Conservation (phyloP, 1,140 invertebrate genomes). For the Ridgeia piscesae region DNA sequence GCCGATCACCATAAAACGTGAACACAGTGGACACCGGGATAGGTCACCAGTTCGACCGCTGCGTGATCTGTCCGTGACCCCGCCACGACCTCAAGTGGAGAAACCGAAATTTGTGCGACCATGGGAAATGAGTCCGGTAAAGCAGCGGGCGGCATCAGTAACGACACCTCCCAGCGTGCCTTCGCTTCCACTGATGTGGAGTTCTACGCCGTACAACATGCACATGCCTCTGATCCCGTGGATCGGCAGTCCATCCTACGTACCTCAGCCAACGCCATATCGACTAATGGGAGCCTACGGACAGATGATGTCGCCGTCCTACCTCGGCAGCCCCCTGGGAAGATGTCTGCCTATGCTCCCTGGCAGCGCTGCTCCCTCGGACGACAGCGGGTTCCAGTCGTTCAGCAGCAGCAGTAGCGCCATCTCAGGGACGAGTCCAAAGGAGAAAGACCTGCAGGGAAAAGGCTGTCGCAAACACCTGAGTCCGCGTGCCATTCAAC, state of each 20-base stretch:
- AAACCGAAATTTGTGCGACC: slow-evolving; percentile 1
- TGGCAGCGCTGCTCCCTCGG: background rate
- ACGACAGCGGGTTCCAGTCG: background rate
- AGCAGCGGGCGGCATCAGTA: background rate
- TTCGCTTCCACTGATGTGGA: background rate
- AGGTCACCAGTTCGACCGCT: background rate
- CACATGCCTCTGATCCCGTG: background rate
- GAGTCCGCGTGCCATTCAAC: background rate
- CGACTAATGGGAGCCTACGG: background rate
- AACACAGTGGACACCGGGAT: background rate
- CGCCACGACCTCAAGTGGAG: background rate
- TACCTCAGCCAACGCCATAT: background rate
- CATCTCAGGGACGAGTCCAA: background rate
- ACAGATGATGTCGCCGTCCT: background rate
- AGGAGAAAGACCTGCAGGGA: background rate
- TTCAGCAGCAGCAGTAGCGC: background rate
- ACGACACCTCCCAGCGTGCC: background rate
- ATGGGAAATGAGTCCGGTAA: slow-evolving; percentile 8
- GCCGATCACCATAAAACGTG: background rate
- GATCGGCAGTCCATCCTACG: background rate
- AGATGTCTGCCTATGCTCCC: background rate
- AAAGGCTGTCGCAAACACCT: slow-evolving; percentile 2
- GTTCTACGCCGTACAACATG: background rate
- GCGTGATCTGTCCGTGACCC: background rate
- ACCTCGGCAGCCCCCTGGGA: background rate